Evolutionary conservation across 2,888 invertebrate species (phyloP), one percentile per base, ranked within the genome.

Genomic region (Hydrotaea diabolus): DNA sequence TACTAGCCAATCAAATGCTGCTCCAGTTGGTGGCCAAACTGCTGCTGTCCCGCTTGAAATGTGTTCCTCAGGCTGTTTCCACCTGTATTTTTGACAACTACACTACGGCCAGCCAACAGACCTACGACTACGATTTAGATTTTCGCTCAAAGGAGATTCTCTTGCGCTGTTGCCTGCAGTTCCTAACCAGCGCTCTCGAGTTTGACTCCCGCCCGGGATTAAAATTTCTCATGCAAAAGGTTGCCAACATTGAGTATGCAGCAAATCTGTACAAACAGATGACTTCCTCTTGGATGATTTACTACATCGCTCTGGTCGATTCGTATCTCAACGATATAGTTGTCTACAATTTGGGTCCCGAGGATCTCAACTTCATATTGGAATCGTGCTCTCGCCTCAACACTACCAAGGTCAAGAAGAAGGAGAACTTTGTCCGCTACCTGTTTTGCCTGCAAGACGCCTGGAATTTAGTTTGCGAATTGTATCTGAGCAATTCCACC

Each of bases 211-310:
- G 98, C 43, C 98, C 98, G 0, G 98, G 98, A 0, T 93, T 98
- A 21, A 98, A 98, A 92, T 98, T 98, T 91, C 94, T 98, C 2
- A 95, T 98, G 85, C 98, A 98, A 92, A 98, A 98, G 93, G 97
- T 98, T 0, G 97, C 96, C 0, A 96, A 96, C 89, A 94, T 97
- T 86, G 96, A 96, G 82, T 95, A 96, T 88, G 97, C 97, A 4
- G 97, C 98, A 0, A 98, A 97, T 92, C 93, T 98, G n/a, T 98
- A 97, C 91, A 96, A 96, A 83, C 98, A 98, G 93, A 97, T 98
- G 11, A 97, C 97, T 43, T 97, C 97, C 0, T 96, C 98, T 0
- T 97, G 98, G 96, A 96, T 98, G 55, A 96, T 98, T 21, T 96
- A 97, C 92, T 95, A 97, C 74, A 96, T 98, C 83, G 95, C 97